Evolutionary conservation across 1,140 invertebrate species (phyloP).

Genomic region (Bombus impatiens): DNA sequence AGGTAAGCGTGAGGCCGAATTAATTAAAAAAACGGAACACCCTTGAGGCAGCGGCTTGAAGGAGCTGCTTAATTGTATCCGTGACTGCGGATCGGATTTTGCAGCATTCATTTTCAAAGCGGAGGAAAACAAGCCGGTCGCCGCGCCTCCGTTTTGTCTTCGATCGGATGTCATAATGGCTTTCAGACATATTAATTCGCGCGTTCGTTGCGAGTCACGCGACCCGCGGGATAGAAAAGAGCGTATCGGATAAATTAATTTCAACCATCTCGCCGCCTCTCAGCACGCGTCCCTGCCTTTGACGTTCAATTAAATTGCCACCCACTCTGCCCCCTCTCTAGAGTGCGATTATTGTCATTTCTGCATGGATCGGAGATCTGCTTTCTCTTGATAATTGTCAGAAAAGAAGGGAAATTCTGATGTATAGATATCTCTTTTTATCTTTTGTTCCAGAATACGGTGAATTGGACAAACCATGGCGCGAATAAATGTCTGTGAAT

Average conservation of each 20-base stretch:
- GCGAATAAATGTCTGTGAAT: neutral
- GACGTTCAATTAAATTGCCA: conserved; percentile 43
- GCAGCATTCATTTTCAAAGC: neutral
- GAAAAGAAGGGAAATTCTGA: neutral
- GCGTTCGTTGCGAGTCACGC: neutral
- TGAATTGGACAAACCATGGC: neutral
- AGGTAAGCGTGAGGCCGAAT: conserved; percentile 49
- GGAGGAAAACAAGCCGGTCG: neutral
- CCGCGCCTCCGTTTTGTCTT: neutral
- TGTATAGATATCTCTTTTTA: neutral
- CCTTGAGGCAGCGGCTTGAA: conserved; percentile 24
- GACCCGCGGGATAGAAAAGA: neutral
- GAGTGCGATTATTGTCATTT: conserved; percentile 20
- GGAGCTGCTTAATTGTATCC: conserved; percentile 49
- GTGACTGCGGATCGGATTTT: conserved; percentile 44
- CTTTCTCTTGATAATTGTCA: neutral
- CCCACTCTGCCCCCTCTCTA: neutral
- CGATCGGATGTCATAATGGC: neutral
- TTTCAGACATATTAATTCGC: conserved; percentile 34
- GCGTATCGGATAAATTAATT: conserved; percentile 44
- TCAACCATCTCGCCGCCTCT: neutral
- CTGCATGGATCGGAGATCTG: neutral
- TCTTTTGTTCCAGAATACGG: no score
- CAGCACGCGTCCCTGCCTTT: conserved; percentile 14
- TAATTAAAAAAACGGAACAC: conserved; percentile 49